These are phyloP conservation scores for Shargacucullia verbasci DNA, from an alignment of 2,888 invertebrate species.

Conservation along the genomic window DNA sequence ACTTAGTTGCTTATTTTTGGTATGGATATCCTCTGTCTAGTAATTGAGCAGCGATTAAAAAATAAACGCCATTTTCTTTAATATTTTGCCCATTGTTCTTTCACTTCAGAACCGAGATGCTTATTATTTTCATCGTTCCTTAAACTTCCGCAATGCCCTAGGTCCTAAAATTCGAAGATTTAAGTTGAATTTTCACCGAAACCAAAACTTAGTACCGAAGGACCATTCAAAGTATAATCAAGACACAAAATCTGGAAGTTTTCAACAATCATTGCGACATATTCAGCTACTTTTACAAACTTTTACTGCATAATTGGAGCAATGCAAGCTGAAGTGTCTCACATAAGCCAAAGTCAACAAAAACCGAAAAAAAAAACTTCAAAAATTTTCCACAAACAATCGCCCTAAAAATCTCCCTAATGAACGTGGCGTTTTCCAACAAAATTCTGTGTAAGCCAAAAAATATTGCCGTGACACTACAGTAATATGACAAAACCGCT, in stretches of 20 bases:
- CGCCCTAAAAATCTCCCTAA: constrained; percentile 46
- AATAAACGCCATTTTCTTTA: too few species aligned
- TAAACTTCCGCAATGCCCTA: too few species aligned
- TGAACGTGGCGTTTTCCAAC: constrained; percentile 49
- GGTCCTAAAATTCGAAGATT: too few species aligned
- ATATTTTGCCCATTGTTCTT: too few species aligned
- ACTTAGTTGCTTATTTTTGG: too few species aligned
- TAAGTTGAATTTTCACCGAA: too few species aligned
- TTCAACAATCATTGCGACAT: too few species aligned
- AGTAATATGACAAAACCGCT: constrained; percentile 69
- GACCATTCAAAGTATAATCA: constrained; percentile 22
- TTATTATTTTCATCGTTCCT: too few species aligned
- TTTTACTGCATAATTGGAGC: constrained; percentile 16
- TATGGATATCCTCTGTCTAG: too few species aligned
- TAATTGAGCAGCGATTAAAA: too few species aligned
- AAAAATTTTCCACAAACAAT: constrained; percentile 34
- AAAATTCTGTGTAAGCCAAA: constrained; percentile 50
- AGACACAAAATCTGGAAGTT: neutral
- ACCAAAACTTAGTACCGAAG: constrained; percentile 5
- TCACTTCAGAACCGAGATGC: too few species aligned
- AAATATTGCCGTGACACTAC: constrained; percentile 49
- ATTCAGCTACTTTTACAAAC: too few species aligned
- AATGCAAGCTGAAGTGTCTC: constrained; percentile 14
- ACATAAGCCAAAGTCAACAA: constrained; percentile 16
- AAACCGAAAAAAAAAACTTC: constrained; percentile 35